Conservation (phyloP, 1,140 invertebrate species). For the Acyrthosiphon pisum region DNA sequence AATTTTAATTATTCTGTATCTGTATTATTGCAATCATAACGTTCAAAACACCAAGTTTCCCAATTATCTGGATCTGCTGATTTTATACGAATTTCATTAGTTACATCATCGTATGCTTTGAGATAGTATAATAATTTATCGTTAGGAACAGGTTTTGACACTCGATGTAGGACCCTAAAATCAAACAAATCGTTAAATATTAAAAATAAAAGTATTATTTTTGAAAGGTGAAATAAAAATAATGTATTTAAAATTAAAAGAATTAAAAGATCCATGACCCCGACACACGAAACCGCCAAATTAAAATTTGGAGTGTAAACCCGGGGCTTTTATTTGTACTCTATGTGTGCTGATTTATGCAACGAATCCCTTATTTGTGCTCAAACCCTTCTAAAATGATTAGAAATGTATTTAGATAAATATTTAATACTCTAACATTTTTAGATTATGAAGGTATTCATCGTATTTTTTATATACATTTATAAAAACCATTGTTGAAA, state of each 20-base stretch:
- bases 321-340: too few relatives aligned
- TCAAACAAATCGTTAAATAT: background rate
- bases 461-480: too few relatives aligned
- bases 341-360: too few relatives aligned
- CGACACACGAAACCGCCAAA: too few relatives aligned
- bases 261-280: too few relatives aligned
- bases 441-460: too few relatives aligned
- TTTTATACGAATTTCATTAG: background rate
- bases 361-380: too few relatives aligned
- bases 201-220: background rate
- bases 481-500: too few relatives aligned
- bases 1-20: background rate
- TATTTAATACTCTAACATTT: too few relatives aligned
- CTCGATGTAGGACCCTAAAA: background rate
- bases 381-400: too few relatives aligned
- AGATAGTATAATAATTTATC: background rate
- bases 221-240: background rate
- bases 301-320: too few relatives aligned
- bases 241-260: background rate
- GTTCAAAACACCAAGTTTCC: background rate
- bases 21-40: slow-evolving; percentile 6
- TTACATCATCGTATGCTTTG: background rate
- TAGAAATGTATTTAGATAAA: too few relatives aligned
- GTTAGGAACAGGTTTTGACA: background rate
- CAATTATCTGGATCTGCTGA: slow-evolving; percentile 1